Percentiles rank a stretch among this genome's conserved stretches.
Conservation (phyloP, 2,113 vertebrate species). For the Brachionichthys hirsutus region DNA sequence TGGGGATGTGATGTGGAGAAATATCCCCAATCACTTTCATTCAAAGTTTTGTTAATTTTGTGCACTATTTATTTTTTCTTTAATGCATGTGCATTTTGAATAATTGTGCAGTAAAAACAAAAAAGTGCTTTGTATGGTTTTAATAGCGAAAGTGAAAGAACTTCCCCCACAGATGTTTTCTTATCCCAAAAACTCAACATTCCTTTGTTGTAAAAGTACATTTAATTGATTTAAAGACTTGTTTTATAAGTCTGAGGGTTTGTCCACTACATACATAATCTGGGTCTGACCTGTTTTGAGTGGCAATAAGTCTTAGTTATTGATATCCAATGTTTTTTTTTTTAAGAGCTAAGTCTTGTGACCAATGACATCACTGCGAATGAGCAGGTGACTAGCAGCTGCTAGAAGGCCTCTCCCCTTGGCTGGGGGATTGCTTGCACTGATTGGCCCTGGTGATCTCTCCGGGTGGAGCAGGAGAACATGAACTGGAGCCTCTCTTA, state of each 20-base stretch:
- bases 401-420: slow-evolving; percentile 30
- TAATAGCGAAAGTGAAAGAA: slow-evolving; percentile 65
- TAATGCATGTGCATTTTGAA: slow-evolving; percentile 90
- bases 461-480: slow-evolving; percentile 38
- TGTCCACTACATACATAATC: slow-evolving; percentile 72
- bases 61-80: slow-evolving; percentile 96
- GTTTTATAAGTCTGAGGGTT: slow-evolving; percentile 95
- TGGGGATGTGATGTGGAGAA: slow-evolving; percentile 27
- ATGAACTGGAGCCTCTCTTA: slow-evolving; percentile 37
- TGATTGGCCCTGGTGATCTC: slow-evolving; percentile 46
- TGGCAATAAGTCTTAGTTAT: slow-evolving; percentile 24
- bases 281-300: slow-evolving; percentile 54
- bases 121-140: slow-evolving; percentile 81
- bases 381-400: slow-evolving; percentile 70
- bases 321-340: slow-evolving; percentile 20
- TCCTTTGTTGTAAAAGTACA: slow-evolving; percentile 82
- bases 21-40: slow-evolving; percentile 72
- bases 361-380: slow-evolving; percentile 51
- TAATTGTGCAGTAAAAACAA: slow-evolving; percentile 84
- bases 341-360: slow-evolving; percentile 19
- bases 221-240: slow-evolving; percentile 92
- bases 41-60: slow-evolving; percentile 84
- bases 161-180: slow-evolving; percentile 58
- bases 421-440: slow-evolving; percentile 39
- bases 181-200: slow-evolving; percentile 82